A percentile compares a stretch with the other conserved stretches of the same genome.
phyloP scores from a whole-genome alignment of 2,113 vertebrate genomes.

The Marmota flaviventris region DNA sequence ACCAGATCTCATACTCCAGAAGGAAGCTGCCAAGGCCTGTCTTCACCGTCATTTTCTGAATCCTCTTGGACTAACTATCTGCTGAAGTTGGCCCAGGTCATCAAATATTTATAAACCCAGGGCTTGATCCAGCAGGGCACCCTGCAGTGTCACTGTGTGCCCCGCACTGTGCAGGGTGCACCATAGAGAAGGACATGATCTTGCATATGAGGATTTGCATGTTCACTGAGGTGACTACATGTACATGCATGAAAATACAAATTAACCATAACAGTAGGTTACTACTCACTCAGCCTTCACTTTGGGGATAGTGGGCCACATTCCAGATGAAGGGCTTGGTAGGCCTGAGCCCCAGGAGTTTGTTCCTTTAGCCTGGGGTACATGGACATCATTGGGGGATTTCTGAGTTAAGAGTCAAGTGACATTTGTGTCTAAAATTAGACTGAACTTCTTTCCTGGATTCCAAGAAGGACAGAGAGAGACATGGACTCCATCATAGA shows the following conservation, averaged over 20 bases:
- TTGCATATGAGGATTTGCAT: neutral
- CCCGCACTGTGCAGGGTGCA: fast-evolving
- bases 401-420: neutral
- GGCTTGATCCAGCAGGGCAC: neutral
- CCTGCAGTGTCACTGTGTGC: neutral
- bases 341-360: neutral
- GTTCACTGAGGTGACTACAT: neutral
- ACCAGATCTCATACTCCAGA: neutral
- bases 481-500: neutral
- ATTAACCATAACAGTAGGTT: neutral
- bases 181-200: fast-evolving
- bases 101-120: neutral
- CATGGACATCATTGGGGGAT: neutral
- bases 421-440: neutral
- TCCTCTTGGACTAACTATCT: neutral
- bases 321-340: neutral
- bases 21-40: neutral
- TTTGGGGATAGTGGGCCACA: neutral
- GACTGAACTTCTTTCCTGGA: neutral
- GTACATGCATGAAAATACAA: neutral
- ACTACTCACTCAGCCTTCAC: neutral
- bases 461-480: neutral
- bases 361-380: neutral
- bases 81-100: neutral
- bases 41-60: neutral